These are phyloP conservation scores for Bruchidius siliquastri DNA, from an alignment of 2,888 invertebrate species.

Conservation along the genomic window DNA sequence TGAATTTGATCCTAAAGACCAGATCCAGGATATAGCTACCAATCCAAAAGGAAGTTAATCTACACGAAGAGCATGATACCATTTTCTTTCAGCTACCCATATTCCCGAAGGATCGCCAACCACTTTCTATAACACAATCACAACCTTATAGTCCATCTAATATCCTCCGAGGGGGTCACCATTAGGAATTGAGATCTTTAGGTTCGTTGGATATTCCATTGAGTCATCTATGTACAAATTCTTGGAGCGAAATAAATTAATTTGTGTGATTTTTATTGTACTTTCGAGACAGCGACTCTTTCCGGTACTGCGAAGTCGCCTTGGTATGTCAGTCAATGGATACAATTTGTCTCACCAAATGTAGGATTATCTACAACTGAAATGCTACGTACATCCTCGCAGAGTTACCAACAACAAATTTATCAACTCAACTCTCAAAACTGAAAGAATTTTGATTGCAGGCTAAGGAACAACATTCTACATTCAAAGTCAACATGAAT, in stretches of 20 bases:
- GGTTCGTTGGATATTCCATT: neutral
- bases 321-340: neutral
- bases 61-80: too few species aligned
- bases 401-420: too few species aligned
- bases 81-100: neutral
- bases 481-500: too few species aligned
- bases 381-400: neutral
- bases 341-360: neutral
- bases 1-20: too few species aligned
- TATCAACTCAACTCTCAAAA: too few species aligned
- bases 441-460: too few species aligned
- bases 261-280: slow-evolving; percentile 35
- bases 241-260: slow-evolving; percentile 20
- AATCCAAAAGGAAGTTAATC: too few species aligned
- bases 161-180: neutral
- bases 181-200: neutral
- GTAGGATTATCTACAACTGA: neutral
- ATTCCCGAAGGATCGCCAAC: neutral
- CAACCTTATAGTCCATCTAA: neutral
- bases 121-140: neutral
- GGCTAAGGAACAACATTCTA: too few species aligned
- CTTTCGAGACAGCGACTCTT: slow-evolving; percentile 36
- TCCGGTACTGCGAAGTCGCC: neutral
- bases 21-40: too few species aligned
- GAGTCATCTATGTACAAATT: neutral